Evolutionary conservation across 2,113 vertebrate genomes (phyloP).

Genomic region (Pterocles burchelli): DNA sequence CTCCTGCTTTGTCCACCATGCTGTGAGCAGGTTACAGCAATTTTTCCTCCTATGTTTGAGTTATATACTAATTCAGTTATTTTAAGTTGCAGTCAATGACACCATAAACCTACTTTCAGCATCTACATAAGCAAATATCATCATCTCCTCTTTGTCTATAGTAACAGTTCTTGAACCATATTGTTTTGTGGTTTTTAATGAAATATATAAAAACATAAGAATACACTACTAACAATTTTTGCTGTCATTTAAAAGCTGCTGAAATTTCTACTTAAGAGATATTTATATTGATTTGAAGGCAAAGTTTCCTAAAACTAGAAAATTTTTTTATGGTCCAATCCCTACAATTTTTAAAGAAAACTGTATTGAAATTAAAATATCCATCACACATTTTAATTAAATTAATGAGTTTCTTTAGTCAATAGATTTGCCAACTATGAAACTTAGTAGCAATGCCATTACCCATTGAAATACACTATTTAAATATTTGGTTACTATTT

Average conservation of each 20-base stretch:
- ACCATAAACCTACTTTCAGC: not conserved
- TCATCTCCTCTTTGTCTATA: not conserved
- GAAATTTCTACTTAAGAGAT: not conserved
- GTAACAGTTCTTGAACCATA: not conserved
- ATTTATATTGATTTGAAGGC: not conserved
- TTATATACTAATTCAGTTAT: not conserved
- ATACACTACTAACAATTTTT: not conserved
- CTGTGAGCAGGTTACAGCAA: not conserved
- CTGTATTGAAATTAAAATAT: not conserved
- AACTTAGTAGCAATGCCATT: not conserved
- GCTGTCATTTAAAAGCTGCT: not conserved
- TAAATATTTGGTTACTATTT: slow-evolving; percentile 64
- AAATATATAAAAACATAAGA: not conserved
- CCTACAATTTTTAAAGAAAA: not conserved
- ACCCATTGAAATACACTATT: slow-evolving; percentile 33
- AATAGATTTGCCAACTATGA: slow-evolving; percentile 26
- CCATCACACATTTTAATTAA: slow-evolving; percentile 1
- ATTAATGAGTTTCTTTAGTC: slow-evolving; percentile 44
- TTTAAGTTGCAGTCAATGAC: not conserved
- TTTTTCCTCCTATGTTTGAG: not conserved
- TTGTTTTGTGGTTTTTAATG: not conserved
- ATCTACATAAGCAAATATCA: not conserved
- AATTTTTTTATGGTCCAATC: not conserved
- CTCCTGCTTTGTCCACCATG: not conserved
- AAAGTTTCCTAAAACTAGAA: not conserved